Conservation (phyloP, 1,140 invertebrate species). For the Hetaerina americana region DNA sequence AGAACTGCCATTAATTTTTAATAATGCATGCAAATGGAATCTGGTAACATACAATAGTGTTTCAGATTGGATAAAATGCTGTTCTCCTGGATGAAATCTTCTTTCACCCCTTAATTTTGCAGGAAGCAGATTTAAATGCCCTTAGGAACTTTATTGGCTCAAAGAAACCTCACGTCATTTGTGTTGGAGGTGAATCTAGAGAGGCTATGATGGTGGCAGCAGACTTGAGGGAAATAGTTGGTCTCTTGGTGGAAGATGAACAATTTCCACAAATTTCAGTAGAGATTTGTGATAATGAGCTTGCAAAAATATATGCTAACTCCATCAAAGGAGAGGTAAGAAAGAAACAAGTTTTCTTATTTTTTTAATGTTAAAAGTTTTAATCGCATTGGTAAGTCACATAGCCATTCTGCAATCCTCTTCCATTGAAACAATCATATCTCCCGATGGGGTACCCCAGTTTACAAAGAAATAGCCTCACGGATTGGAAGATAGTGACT, state of each 20-base stretch:
- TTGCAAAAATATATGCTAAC: constrained; percentile 82
- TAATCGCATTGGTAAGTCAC: background rate
- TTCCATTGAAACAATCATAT: too few relatives aligned
- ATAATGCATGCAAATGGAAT: too few relatives aligned
- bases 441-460: too few relatives aligned
- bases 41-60: too few relatives aligned
- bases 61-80: too few relatives aligned
- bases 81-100: too few relatives aligned
- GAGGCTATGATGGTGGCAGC: constrained; percentile 74
- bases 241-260: constrained; percentile 64
- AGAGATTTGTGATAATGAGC: constrained; percentile 86
- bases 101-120: constrained; percentile 17
- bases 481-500: too few relatives aligned
- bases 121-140: constrained; percentile 68
- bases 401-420: too few relatives aligned
- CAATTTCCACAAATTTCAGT: constrained; percentile 79
- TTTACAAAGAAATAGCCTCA: too few relatives aligned
- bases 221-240: constrained; percentile 67
- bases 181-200: constrained; percentile 79
- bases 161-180: constrained; percentile 90
- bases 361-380: background rate
- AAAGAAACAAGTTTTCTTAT: background rate
- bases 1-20: too few relatives aligned
- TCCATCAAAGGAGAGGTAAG: constrained; percentile 67
- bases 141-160: constrained; percentile 73